Base-by-base conservation (phyloP, 1,140 invertebrate species). In the Hyposmocoma kahamanoa region DNA sequence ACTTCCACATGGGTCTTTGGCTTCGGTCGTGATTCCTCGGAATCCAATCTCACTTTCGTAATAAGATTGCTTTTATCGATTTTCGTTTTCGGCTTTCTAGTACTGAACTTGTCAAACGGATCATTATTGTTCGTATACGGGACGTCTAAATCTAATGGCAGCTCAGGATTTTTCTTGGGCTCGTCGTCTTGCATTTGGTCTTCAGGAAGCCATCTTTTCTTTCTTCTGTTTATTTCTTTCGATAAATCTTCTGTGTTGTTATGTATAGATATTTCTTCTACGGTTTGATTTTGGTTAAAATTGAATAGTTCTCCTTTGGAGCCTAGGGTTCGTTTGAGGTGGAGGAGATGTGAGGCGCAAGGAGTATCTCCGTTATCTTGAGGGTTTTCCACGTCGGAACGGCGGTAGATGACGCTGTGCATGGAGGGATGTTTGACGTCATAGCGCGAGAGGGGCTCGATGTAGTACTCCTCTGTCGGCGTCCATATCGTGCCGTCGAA, bases 401-500 rank as follows among this genome's bases (percentile, higher is more conserved):
- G 81, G 63, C 91, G 90, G 86, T 97, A 97, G 50, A 96, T 92
- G 69, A 97, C 91, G 52, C 93, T 94, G 86, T 96, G 95, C 67
- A 90, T 88, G 24, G 84, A 82, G 6, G 86, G 84, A 59, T 88
- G 75, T 59, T 88, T 75, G 53, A 87, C 77, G 50, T 89, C 89
- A 83, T 96, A 97, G 62, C 93, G 89, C 48, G 89, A 89, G 20
- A 95, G 87, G 13, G 95, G 95, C 80, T 98, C 96, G 42, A 98
- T 90, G 77, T 96, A 96, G 83, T 93, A 94, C 49, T 96, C 92
- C 56, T 95, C 92, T 34, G 88, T 76, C 13, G 87, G 80, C 0
- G 95, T 95, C 53, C 90, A 89, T 50, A 98, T 92, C 18, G 92
- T 93, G 13, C 96, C 96, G 74, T 98, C 96, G 72, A 98, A 95